Conservation (phyloP, 2,797 vertebrate species). For the Onychomys torridus region DNA sequence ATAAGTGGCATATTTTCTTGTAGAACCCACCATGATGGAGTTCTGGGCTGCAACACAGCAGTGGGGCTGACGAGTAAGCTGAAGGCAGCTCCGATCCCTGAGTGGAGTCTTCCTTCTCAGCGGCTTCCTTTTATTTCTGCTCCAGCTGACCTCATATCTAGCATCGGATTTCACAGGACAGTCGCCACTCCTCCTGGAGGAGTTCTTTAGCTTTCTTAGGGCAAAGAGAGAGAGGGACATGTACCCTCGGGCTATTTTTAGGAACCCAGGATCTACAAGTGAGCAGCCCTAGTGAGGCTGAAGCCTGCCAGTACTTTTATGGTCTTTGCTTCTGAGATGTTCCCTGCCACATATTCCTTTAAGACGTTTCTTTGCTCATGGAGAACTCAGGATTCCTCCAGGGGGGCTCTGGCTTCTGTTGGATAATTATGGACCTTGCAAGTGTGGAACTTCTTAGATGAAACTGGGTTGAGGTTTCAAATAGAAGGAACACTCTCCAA, state of each 20-base stretch:
- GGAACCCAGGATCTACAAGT: slow-evolving; percentile 84
- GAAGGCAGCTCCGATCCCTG: slow-evolving; percentile 89
- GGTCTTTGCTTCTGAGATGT: slow-evolving; percentile 63
- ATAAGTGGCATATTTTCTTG: slow-evolving; percentile 68
- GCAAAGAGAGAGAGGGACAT: slow-evolving; percentile 93
- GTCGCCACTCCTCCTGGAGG: slow-evolving; percentile 86
- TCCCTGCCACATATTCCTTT: slow-evolving; percentile 69
- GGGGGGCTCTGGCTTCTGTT: background rate
- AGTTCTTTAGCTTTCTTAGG: slow-evolving; percentile 99
- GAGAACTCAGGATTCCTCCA: background rate
- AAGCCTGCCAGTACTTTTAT: slow-evolving; percentile 87
- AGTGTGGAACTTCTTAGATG: slow-evolving; percentile 21
- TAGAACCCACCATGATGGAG: slow-evolving; percentile 96
- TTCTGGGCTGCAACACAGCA: slow-evolving; percentile 87
- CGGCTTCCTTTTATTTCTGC: slow-evolving; percentile 94
- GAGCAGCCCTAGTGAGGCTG: slow-evolving; percentile 78
- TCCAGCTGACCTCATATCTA: slow-evolving; percentile 88
- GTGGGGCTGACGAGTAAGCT: slow-evolving; percentile 86
- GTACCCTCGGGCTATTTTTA: slow-evolving; percentile 93
- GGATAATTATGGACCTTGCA: background rate
- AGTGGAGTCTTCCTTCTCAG: slow-evolving; percentile 91
- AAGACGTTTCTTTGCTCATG: slow-evolving; percentile 66
- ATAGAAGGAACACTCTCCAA: slow-evolving; percentile 46
- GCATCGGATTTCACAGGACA: slow-evolving; percentile 91
- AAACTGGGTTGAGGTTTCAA: slow-evolving; percentile 60